phyloP scores from a whole-genome alignment of 2,113 vertebrate genomes.

The Colaptes auratus region DNA sequence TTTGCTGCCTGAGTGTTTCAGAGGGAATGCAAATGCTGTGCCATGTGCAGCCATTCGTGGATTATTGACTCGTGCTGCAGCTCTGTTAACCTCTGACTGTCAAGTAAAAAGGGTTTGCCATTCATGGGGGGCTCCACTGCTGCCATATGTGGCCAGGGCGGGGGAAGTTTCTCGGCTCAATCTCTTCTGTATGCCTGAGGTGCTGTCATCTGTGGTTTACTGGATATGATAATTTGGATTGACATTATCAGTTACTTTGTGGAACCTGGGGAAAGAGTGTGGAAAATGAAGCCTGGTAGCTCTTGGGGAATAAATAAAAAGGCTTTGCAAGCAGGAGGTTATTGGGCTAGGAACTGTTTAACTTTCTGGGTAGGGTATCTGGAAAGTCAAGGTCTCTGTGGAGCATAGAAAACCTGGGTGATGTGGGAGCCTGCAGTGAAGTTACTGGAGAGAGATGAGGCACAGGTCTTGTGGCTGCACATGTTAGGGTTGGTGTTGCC shows the following conservation, averaged over 20 bases:
- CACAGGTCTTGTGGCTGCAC: too few species aligned
- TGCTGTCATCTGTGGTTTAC: slow-evolving; percentile 33
- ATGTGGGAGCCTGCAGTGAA: neutral
- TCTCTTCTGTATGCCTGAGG: slow-evolving; percentile 24
- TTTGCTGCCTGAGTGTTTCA: neutral
- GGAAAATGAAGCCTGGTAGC: neutral
- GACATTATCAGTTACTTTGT: slow-evolving; percentile 39
- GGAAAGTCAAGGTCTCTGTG: neutral
- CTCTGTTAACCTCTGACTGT: neutral
- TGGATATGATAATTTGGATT: neutral
- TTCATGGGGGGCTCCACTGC: neutral
- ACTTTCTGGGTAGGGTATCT: neutral
- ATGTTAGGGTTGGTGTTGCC: neutral
- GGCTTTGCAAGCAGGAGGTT: neutral
- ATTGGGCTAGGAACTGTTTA: neutral
- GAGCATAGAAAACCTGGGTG: neutral
- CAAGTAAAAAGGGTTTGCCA: neutral
- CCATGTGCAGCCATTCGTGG: neutral
- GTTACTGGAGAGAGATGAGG: neutral
- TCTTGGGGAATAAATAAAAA: neutral
- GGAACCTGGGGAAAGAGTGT: neutral
- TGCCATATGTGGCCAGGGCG: slow-evolving; percentile 19
- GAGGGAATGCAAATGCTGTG: neutral
- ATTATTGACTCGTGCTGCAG: neutral
- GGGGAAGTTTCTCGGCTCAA: neutral